These are phyloP conservation scores for Hyaena hyaena DNA, from an alignment of 2,113 vertebrate species.

Conservation along the genomic window DNA sequence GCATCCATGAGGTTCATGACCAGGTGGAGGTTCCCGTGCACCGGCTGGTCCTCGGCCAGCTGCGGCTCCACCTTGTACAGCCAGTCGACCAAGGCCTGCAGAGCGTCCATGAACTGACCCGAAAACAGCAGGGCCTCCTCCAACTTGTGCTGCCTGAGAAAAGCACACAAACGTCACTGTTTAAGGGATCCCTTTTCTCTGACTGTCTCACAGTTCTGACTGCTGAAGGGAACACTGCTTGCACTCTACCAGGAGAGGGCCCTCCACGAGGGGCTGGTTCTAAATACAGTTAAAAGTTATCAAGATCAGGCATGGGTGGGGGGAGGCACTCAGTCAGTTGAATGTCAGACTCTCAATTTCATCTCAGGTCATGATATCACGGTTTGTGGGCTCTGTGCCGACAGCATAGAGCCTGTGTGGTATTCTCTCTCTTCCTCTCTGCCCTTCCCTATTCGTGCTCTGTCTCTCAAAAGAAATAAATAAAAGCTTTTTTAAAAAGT, in stretches of 20 bases:
- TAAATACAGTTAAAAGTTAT: neutral
- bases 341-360: too few species aligned
- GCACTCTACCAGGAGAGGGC: neutral
- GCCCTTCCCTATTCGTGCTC: too few species aligned
- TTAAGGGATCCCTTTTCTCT: neutral
- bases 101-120: constrained; percentile 97
- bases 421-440: too few species aligned
- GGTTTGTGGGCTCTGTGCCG: too few species aligned
- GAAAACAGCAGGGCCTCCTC: constrained; percentile 99
- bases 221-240: neutral
- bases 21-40: constrained; percentile 97
- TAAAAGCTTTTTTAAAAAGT: too few species aligned
- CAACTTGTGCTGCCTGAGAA: constrained; percentile 96
- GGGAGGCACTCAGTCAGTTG: too few species aligned
- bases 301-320: too few species aligned
- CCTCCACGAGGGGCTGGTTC: neutral
- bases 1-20: constrained; percentile 99
- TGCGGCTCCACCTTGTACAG: constrained; percentile 98
- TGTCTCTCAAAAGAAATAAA: too few species aligned
- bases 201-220: neutral
- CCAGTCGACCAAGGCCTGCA: constrained; percentile 98
- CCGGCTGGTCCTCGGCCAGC: constrained; percentile 95
- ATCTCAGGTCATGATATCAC: too few species aligned
- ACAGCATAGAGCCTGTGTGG: too few species aligned
- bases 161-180: neutral